Base-by-base conservation (phyloP, 2,888 invertebrate species). In the Metalampra italica region DNA sequence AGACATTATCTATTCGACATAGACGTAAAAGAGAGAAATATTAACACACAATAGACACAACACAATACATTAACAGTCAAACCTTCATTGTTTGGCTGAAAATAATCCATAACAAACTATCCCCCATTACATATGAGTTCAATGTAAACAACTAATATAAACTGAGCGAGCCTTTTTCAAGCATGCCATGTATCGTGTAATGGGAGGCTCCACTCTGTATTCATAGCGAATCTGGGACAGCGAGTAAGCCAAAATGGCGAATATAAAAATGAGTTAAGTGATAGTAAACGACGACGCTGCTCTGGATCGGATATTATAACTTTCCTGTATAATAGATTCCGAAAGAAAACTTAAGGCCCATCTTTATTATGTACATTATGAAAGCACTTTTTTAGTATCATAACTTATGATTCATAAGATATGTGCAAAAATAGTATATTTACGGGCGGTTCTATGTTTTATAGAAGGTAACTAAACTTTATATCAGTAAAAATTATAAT, bases 191-290 rank as follows among this genome's bases (percentile, higher is more conserved):
- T 80, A 81, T 79, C 74, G 77, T 74, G 69, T 75, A 75, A 78
- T 75, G 66, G 66, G 63, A 61, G 62, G 56, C 66, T 71, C 65
- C 65, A 71, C 68, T 81, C 75, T 73, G 78, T 81, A 82, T 83
- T 80, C 81, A 80, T 77, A 72, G 71, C 69, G 73, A 75, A 80
- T 79, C 72, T 76, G 78, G 78, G 79, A 73, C 78, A 75, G 69
- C 71, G 65, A 72, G 70, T 71, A 75, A 76, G 78, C 78, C 81
- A 76, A 81, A 82, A 82, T 75, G 74, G 77, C 71, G 71, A 68
- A 68, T 76, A 82, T 83, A 82, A 83, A 83, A 83, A 83, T 83
- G 81, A 82, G 80, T 81, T 81, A 82, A 82, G 82, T 81, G 82
- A 82, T 82, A 81, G 78, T 82, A 82, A 82, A 81, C 75, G 79